Base-by-base conservation (phyloP, 2,888 invertebrate species). In the Chrysolina haemoptera region DNA sequence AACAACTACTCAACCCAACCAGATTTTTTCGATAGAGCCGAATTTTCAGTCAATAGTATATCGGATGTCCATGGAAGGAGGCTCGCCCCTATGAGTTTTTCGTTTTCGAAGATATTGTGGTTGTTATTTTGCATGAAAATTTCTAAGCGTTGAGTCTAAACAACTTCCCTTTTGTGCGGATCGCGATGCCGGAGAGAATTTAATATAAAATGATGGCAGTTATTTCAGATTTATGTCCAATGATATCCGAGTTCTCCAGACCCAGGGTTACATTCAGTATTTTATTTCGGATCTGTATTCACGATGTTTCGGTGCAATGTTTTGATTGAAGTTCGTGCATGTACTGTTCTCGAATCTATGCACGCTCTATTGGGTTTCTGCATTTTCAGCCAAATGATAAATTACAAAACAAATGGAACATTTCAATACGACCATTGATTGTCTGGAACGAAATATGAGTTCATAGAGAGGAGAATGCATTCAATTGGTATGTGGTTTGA, bases 91-190 rank as follows among this genome's bases (percentile, higher is more conserved):
- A n/a, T n/a, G n/a, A n/a, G n/a, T n/a, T n/a, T n/a, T n/a, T n/a
- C n/a, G n/a, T n/a, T n/a, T n/a, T n/a, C n/a, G n/a, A n/a, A n/a
- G n/a, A n/a, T 73, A 69, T 73, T 69, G 62, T 40, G 70, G 66
- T 62, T 63, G 70, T 73, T 73, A 70, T 62, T 73, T 73, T 73
- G 73, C 70, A 73, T 73, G 53, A 67, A 70, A 73, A 73, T 70
- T 66, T 69, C 69, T 50, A 48, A 66, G 22, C 71, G 48, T 50
- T 22, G 64, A 62, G 67, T 55, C 59, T 55, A 59, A 74, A 70
- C 53, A 70, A 67, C 67, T 67, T 50, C 67, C 43, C 66, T 62
- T 66, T 70, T 66, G 40, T 65, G 55, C 50, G 43, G 66, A 62
- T 68, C 59, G 35, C 65, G 27, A 43, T 16, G 48, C 53, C 53